Percentiles rank a stretch among this genome's conserved stretches.
phyloP scores from a whole-genome alignment of 2,113 vertebrate species.

The Apaloderma vittatum region DNA sequence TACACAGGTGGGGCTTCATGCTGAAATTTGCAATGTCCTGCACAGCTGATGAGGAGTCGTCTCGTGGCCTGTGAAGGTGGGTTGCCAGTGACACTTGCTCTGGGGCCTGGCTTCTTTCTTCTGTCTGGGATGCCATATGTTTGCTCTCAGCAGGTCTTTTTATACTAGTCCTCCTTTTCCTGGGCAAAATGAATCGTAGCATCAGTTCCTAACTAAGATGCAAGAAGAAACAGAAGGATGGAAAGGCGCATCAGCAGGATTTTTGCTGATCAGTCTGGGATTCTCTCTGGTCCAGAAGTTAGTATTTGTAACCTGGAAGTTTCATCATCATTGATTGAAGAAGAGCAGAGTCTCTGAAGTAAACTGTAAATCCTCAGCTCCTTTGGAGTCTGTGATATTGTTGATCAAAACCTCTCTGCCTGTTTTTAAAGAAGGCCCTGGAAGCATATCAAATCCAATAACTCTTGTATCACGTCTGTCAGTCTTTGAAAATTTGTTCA shows the following conservation, averaged over 20 bases:
- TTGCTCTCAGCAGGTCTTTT: not conserved
- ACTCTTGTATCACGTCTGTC: not conserved
- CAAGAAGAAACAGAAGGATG: not conserved
- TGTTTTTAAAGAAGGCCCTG: not conserved
- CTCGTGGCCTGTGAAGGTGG: not conserved
- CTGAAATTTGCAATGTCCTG: not conserved
- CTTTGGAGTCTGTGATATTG: not conserved
- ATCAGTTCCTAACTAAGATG: not conserved
- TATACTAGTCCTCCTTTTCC: not conserved
- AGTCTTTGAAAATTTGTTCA: not conserved
- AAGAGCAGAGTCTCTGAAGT: not conserved
- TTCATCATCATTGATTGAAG: not conserved
- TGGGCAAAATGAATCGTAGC: not conserved
- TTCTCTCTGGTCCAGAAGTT: not conserved
- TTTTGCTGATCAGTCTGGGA: not conserved
- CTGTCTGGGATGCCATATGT: not conserved
- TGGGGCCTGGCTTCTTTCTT: not conserved
- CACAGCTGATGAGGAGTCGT: not conserved
- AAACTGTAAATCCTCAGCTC: not conserved
- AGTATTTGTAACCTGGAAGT: not conserved
- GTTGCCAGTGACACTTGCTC: not conserved
- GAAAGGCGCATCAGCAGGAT: not conserved
- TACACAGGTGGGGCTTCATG: not conserved
- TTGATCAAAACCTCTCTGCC: not conserved
- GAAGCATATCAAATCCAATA: not conserved